These are phyloP conservation scores for Cordilura impudica DNA, from an alignment of 2,888 invertebrate species.

Conservation along the genomic window DNA sequence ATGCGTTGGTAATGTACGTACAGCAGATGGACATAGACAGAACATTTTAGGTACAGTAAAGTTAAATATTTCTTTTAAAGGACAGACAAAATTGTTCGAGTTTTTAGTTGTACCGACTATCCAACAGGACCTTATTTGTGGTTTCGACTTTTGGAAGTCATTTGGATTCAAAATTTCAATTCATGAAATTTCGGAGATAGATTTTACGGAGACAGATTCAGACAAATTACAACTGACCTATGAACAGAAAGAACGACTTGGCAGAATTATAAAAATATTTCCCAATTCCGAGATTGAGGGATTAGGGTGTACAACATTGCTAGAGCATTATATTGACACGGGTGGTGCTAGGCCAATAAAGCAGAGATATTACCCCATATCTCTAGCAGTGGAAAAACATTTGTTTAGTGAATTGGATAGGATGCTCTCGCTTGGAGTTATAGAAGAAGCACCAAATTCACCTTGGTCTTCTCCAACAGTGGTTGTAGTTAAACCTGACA, in stretches of 20 bases:
- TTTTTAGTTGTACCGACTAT: conserved; percentile 6
- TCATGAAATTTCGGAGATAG: neutral
- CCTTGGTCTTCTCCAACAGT: conserved; percentile 16
- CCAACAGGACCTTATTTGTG: conserved; percentile 12
- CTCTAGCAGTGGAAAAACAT: too few species aligned
- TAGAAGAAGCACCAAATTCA: conserved; percentile 15
- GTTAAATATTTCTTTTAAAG: neutral
- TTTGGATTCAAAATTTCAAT: neutral
- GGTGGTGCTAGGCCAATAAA: neutral
- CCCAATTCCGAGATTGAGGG: neutral
- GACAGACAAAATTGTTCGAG: neutral
- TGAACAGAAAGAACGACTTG: neutral
- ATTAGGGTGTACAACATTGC: neutral
- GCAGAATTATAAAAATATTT: too few species aligned
- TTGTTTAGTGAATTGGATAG: too few species aligned
- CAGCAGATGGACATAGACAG: neutral
- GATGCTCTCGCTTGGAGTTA: conserved; percentile 4
- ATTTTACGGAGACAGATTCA: neutral
- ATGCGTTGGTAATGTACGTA: neutral
- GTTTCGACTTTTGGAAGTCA: conserved; percentile 11
- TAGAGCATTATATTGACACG: neutral
- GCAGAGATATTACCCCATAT: too few species aligned
- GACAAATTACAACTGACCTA: neutral
- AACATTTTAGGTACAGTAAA: neutral
- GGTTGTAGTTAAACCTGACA: conserved; percentile 11